Base-by-base conservation (phyloP, 2,797 vertebrate genomes). In the Microcaecilia unicolor region DNA sequence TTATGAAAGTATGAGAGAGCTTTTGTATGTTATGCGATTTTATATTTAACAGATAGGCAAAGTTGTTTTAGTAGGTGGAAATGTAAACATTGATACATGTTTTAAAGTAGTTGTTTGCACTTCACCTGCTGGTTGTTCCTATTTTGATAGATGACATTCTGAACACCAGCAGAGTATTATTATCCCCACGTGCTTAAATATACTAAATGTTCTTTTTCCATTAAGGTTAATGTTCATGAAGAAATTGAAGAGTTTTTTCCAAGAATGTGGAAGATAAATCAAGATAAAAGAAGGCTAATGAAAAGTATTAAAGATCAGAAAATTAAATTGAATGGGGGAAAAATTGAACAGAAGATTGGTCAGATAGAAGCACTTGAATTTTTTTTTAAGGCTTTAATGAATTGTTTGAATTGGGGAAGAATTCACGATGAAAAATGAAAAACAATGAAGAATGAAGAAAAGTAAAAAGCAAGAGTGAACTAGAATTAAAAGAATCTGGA, bases 121-220 rank as follows among this genome's bases (percentile, higher is more conserved):
- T 82, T 81, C 73, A 78, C 74, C 83, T 86, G 82, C 78, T 86
- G 82, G 81, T 46, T 74, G 74, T 80, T 80, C 67, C 49, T 34
- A 70, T 74, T 78, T 71, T 80, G 61, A 58, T 76, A 76, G 73
- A 75, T 84, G 80, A 78, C 68, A 67, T 72, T 75, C 74, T 81
- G 61, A 79, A 80, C 72, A 80, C 79, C 84, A 85, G 80, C 77
- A 88, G 83, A 81, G 79, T 83, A 81, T 85, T 83, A 72, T 86
- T 84, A 88, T 88, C 81, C 75, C 76, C 78, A 85, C 88, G 83
- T 93, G 85, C 86, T 90, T 91, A 91, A 91, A 91, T 88, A 88
- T 89, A 92, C 90, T 93, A 87, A 95, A 94, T 96, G 91, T 95
- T 94, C 86, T 93, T 95, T 92, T 95, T 94, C 90, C 87, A 91